phyloP scores from a whole-genome alignment of 2,797 vertebrate species.

The Peromyscus attwateri region DNA sequence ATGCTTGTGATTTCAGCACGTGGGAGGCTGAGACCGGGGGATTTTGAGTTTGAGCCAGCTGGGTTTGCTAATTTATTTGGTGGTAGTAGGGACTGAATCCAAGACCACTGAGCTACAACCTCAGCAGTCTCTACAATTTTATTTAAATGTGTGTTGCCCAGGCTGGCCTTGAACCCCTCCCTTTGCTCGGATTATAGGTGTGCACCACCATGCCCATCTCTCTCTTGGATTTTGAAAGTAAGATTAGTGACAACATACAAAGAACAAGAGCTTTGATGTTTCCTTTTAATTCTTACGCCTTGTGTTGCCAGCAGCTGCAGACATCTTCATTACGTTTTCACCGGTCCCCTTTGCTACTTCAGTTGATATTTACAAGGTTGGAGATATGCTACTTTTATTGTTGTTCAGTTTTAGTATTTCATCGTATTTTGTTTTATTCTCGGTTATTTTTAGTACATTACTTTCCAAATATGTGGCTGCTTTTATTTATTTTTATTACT shows the following conservation, averaged over 20 bases:
- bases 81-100: neutral
- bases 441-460: neutral
- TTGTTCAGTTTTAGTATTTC: slow-evolving; percentile 23
- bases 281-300: slow-evolving; percentile 4
- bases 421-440: slow-evolving; percentile 53
- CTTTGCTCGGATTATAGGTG: neutral
- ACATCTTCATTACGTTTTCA: slow-evolving; percentile 6
- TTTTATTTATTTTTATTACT: slow-evolving; percentile 36
- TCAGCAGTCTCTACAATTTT: neutral
- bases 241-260: slow-evolving; percentile 11
- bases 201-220: neutral
- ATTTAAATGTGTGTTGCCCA: neutral
- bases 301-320: neutral
- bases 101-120: neutral
- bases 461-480: neutral
- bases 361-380: slow-evolving; percentile 13
- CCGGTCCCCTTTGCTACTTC: neutral
- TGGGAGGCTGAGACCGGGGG: neutral
- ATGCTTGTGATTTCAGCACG: neutral
- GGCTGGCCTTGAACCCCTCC: neutral
- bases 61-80: neutral
- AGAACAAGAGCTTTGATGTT: slow-evolving; percentile 30
- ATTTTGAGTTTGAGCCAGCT: neutral
- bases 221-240: neutral
- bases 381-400: neutral